Evolutionary conservation across 2,113 vertebrate species (phyloP), one percentile per base, ranked within the genome.

Genomic region (Ageneiosus marmoratus): DNA sequence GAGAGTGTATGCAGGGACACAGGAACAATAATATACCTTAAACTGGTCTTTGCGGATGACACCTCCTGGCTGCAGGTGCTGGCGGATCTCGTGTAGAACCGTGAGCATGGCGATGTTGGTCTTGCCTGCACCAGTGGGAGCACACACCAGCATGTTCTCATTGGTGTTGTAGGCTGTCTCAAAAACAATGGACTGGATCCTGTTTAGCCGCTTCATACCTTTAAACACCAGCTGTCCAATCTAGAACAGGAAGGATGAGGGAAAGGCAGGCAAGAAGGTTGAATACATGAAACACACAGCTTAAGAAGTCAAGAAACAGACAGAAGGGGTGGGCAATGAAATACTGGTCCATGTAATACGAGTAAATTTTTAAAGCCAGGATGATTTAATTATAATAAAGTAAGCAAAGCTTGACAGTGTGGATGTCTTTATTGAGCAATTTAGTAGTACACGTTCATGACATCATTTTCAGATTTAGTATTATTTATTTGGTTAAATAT

Each of bases 31-130:
- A 20, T 87, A 22, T 89, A 98, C 97, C 97, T 99, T 99, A 92
- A 99, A 99, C 79, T 97, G 96, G 90, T 99, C 97, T 91, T 97
- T 99, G 93, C 94, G 96, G 91, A 99, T 98, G 89, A 98, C 88
- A 4, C 97, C 94, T 0, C 92, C 96, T 0, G 97, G 95, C 84
- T 98, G 96, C 87, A 98, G 89, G 86, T 99, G 96, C 87, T 99
- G 97, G 34, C 96, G 96, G 87, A 99, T 96, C 94, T 98, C 98
- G 86, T 97, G 97, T 5, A 99, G 93, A 77, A 99, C 91, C 0
- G 97, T 96, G 62, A 99, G 93, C 98, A 99, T 99, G 67, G 98
- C 98, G 87, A 99, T 98, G 89, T 99, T 99, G 37, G 98, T 99
- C 91, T 99, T 99, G 41, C 98, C 98, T 15, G 98, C 98, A 41